Base-by-base conservation (phyloP, 37 sponge, comb jelly and placozoan species). In the Eunapius fragilis region DNA sequence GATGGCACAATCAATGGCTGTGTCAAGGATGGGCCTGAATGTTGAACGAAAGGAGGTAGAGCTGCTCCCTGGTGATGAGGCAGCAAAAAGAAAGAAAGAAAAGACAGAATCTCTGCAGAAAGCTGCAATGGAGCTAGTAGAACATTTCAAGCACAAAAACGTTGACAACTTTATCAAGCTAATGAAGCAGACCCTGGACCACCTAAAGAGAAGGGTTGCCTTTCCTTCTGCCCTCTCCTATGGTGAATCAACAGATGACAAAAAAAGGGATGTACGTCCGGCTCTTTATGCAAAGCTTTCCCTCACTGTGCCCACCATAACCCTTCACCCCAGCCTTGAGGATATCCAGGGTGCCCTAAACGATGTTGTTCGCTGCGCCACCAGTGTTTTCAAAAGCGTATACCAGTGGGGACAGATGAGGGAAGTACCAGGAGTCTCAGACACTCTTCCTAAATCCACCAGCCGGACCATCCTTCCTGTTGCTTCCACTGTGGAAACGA, bases 291-390 rank as follows among this genome's bases (percentile, higher is more conserved):
- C 88, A 27, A 86, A 58, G 58, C 58, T 96, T 23, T 31, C 77
- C 22, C 92, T 98, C 22, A 90, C 93, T 30, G 81, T 98, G 17
- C 99, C 99, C 22, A 90, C 87, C 74, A 83, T 96, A 3, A 80
- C 89, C 25, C 87, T 98, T 92, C 87, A 75, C 33, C 99, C 99
- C n/a, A 83, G 89, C 49, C 86, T 96, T 35, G 99, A 98, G n/a
- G 99, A 96, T 32, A 87, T 98, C 0, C 99, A 98, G 75, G 91
- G 90, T 26, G 76, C 87, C 35, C 76, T 98, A 5, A 94, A 92
- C 69, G 48, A 77, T 24, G 91, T 91, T 0, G 95, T 91, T 3
- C 88, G 86, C 49, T 47, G 81, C 76, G 88, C 96, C 25, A 79
- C 92, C 0, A 32, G 80, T 36, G 79, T 91, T 19, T 71, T 78